Evolutionary conservation across 2,888 invertebrate species (phyloP), one percentile per base, ranked within the genome.

Genomic region (Stenodera caucasica): DNA sequence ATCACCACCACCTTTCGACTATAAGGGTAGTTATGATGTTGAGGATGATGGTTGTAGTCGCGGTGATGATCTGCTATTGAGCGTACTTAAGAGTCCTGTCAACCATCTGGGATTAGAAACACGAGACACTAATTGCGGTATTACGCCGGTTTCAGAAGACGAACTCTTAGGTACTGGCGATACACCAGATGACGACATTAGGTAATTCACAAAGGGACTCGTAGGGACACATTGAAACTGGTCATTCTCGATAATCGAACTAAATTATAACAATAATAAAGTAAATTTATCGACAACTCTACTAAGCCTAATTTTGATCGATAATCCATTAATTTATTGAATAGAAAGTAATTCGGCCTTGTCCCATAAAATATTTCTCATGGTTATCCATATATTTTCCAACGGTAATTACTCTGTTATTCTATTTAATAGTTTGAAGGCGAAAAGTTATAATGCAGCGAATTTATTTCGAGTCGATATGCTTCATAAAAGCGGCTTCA

Each of bases 71-170:
- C 76, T 86, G 66, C 84, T 86, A 50, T 80, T 86, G 61, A 86
- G 85, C 69, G 86, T 86, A 37, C 81, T 86, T 58, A 85, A 86
- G 72, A 83, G 85, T 58, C 86, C 86, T 9, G 78, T 86, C 60
- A 81, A 81, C 69, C 81, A 81, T 75, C 76, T 81, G 67, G 77
- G 75, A 59, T 26, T 77, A 63, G 75, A 76, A 33, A 70, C 69
- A 68, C 76, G 75, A 70, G 78, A 77, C 61, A 75, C 78, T 63
- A 77, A 75, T 59, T 80, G 79, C 69, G 77, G 77, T 29, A 76
- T 76, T 37, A 76, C 81, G 9, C 78, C 78, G 33, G 77, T 77
- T 53, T 81, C 81, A 21, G 81, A 81, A 76, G 64, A 76, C 57
- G 68, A 67, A 55, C 26, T 40, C 67, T 18, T 72, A 72, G 60